Percentiles rank a stretch among this genome's conserved stretches.
phyloP scores from a whole-genome alignment of 2,888 invertebrate genomes.

The Leptogaster cylindrica region DNA sequence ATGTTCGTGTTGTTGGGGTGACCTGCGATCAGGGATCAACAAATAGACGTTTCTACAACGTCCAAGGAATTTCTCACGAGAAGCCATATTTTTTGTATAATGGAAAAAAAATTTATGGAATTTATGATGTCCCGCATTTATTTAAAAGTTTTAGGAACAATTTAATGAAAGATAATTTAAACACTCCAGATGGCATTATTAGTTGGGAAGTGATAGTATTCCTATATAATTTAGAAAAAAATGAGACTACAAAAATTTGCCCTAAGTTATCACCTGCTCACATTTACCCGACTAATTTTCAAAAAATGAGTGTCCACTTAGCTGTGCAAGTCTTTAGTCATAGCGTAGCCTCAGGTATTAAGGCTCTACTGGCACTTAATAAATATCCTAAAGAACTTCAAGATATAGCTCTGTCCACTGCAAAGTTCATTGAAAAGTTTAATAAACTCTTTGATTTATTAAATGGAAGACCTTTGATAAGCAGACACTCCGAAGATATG shows the following conservation, averaged over 20 bases:
- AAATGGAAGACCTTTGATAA: too few species aligned
- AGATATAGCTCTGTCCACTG: neutral
- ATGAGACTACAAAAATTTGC: neutral
- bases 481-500: too few species aligned
- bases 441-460: too few species aligned
- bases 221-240: slow-evolving; percentile 1
- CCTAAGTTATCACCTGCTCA: neutral
- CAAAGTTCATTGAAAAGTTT: too few species aligned
- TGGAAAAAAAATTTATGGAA: neutral
- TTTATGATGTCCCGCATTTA: slow-evolving; percentile 5
- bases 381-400: neutral
- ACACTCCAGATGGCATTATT: neutral
- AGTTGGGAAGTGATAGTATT: slow-evolving; percentile 1
- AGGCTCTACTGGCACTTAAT: neutral
- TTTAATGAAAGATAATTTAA: neutral
- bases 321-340: neutral
- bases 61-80: neutral
- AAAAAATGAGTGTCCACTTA: slow-evolving; percentile 2
- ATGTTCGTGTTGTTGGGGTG: neutral
- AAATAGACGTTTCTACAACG: neutral
- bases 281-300: neutral
- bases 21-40: neutral
- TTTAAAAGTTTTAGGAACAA: slow-evolving; percentile 10
- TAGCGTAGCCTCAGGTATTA: neutral
- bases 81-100: neutral